Evolutionary conservation across 2,888 invertebrate genomes (phyloP).

Genomic region (Aporophyla lueneburgensis): DNA sequence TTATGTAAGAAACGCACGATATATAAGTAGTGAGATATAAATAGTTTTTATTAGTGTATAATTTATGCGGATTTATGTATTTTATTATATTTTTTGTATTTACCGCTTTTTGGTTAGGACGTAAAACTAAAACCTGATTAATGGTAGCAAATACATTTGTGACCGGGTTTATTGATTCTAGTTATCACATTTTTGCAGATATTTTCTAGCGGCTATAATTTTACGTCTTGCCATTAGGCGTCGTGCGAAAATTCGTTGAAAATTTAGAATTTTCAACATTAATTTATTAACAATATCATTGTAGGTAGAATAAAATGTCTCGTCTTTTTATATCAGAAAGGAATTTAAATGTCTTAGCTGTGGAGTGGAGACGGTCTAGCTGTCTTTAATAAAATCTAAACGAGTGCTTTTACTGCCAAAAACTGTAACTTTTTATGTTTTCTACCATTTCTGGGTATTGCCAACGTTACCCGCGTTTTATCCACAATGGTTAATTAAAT

Average conservation of each 20-base stretch:
- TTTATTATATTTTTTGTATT: conserved; percentile 55
- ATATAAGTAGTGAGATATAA: conserved; percentile 74
- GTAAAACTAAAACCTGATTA: conserved; percentile 15
- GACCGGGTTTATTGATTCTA: background rate
- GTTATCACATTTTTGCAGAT: background rate
- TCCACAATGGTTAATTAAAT: conserved; percentile 3
- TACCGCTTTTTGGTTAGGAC: conserved; percentile 23
- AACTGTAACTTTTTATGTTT: conserved; percentile 7
- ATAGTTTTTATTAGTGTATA: conserved; percentile 60
- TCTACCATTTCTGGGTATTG: conserved; percentile 1
- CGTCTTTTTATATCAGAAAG: conserved; percentile 33
- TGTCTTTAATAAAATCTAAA: conserved; percentile 14
- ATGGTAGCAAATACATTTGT: background rate
- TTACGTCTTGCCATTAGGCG: conserved; percentile 29
- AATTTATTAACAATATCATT: conserved; percentile 40
- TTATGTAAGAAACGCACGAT: conserved; percentile 73
- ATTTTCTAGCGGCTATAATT: conserved; percentile 5
- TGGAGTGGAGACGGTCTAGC: conserved; percentile 10
- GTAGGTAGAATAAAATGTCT: conserved; percentile 38
- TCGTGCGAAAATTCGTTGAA: conserved; percentile 23
- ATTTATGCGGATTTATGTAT: conserved; percentile 58
- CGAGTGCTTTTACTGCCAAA: conserved; percentile 29
- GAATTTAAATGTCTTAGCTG: conserved; percentile 40
- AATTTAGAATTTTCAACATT: conserved; percentile 52
- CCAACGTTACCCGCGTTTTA: conserved; percentile 3